Evolutionary conservation across 2,888 invertebrate genomes (phyloP).

Genomic region (Timandra comae): DNA sequence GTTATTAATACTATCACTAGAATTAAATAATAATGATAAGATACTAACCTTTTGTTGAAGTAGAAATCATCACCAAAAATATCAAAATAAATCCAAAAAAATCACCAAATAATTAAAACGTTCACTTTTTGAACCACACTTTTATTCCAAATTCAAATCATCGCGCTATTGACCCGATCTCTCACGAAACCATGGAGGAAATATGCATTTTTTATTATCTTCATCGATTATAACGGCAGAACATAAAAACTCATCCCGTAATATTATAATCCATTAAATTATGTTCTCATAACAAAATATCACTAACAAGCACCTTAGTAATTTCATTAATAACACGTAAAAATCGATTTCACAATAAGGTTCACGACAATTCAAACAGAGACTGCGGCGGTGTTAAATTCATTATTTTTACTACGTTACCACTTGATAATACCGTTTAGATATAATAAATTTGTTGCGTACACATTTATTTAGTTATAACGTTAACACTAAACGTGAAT

Average conservation of each 20-base stretch:
- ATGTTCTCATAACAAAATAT: constrained; percentile 52
- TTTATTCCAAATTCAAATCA: constrained; percentile 37
- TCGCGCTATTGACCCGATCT: constrained; percentile 50
- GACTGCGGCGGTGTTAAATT: constrained; percentile 64
- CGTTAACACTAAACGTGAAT: constrained; percentile 25
- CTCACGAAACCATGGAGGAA: constrained; percentile 64
- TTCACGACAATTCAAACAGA: constrained; percentile 68
- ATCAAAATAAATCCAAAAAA: constrained; percentile 25
- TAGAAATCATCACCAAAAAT: no score
- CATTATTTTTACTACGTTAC: constrained; percentile 62
- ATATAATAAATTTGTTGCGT: constrained; percentile 22
- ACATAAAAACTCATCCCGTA: constrained; percentile 27
- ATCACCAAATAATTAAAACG: constrained; percentile 39
- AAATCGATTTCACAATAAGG: constrained; percentile 72
- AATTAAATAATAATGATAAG: no score
- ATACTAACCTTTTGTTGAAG: no score
- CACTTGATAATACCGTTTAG: constrained; percentile 25
- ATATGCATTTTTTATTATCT: constrained; percentile 74
- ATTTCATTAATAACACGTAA: constrained; percentile 76
- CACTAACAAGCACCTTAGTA: constrained; percentile 66
- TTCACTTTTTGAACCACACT: constrained; percentile 23
- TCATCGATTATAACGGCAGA: constrained; percentile 54
- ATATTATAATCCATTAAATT: constrained; percentile 35
- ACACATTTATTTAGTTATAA: constrained; percentile 29
- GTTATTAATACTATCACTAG: no score